These are phyloP conservation scores for Tenthredo livida DNA, from an alignment of 2,888 invertebrate species.

Conservation along the genomic window DNA sequence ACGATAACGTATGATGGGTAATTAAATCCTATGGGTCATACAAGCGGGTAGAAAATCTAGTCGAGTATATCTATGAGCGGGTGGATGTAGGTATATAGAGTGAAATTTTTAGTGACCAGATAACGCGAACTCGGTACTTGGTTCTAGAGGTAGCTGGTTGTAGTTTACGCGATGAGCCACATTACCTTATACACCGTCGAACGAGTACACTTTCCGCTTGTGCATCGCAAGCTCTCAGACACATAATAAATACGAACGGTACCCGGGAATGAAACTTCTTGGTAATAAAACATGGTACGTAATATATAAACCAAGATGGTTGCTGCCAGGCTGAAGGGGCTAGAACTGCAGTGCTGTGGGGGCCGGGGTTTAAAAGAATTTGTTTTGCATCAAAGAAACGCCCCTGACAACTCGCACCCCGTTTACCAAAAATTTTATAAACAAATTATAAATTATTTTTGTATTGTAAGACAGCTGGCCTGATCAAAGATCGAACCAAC, in stretches of 20 bases:
- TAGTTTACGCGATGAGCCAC: constrained; percentile 37
- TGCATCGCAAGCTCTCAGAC: constrained; percentile 44
- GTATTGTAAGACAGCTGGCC: background rate
- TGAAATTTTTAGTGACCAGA: constrained; percentile 33
- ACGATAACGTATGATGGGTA: background rate
- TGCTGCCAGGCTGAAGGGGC: background rate
- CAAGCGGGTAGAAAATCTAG: background rate
- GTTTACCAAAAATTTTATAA: background rate
- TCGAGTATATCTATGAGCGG: background rate
- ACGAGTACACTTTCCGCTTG: constrained; percentile 12
- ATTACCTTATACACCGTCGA: constrained; percentile 28
- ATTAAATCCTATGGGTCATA: background rate
- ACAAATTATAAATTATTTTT: constrained; percentile 32
- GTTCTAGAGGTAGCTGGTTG: constrained; percentile 22
- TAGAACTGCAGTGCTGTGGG: background rate
- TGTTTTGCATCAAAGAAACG: constrained; percentile 30
- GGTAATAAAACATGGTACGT: constrained; percentile 41
- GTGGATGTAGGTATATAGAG: background rate
- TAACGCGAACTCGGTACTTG: constrained; percentile 38
- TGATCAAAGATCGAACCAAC: background rate
- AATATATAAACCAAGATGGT: constrained; percentile 49
- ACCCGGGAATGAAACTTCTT: constrained; percentile 28
- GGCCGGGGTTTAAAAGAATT: background rate
- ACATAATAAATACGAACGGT: constrained; percentile 46
- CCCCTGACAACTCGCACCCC: constrained; percentile 25